These are phyloP conservation scores for Aselliscus stoliczkanus DNA, from an alignment of 2,797 vertebrate species.

Conservation along the genomic window DNA sequence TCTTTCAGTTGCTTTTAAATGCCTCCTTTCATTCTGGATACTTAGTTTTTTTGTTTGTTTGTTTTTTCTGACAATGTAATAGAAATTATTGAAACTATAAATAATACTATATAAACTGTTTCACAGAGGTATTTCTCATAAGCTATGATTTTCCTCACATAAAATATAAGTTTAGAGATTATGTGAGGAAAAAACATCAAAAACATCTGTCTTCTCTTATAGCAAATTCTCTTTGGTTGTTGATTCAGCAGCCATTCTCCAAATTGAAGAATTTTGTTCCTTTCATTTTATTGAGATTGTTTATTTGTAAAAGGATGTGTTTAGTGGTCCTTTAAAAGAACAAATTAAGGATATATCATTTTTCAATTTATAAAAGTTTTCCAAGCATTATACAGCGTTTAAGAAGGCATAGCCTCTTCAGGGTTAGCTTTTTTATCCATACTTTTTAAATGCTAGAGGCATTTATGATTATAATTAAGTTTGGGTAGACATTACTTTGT, in stretches of 20 bases:
- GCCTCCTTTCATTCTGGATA: slow-evolving; percentile 2
- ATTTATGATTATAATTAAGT: neutral
- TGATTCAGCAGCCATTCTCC: neutral
- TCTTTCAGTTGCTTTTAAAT: slow-evolving; percentile 23
- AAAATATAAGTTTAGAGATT: slow-evolving; percentile 30
- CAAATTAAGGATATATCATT: neutral
- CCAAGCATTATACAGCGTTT: neutral
- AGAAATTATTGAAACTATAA: slow-evolving; percentile 29
- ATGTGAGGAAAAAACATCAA: neutral
- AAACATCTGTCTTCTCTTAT: neutral
- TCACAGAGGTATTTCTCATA: neutral
- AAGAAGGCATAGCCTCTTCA: neutral
- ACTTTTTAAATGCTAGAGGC: neutral
- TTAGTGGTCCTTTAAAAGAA: neutral
- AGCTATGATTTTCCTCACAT: neutral
- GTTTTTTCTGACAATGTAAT: neutral
- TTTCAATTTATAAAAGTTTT: neutral
- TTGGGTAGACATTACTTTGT: neutral
- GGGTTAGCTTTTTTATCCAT: neutral
- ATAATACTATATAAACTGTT: neutral
- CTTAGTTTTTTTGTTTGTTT: neutral
- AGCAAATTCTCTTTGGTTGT: slow-evolving; percentile 20
- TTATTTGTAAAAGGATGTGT: neutral
- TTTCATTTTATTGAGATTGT: slow-evolving; percentile 43
- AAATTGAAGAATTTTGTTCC: neutral